Base-by-base conservation (phyloP, 1,140 invertebrate species). In the Antheraea pernyi region DNA sequence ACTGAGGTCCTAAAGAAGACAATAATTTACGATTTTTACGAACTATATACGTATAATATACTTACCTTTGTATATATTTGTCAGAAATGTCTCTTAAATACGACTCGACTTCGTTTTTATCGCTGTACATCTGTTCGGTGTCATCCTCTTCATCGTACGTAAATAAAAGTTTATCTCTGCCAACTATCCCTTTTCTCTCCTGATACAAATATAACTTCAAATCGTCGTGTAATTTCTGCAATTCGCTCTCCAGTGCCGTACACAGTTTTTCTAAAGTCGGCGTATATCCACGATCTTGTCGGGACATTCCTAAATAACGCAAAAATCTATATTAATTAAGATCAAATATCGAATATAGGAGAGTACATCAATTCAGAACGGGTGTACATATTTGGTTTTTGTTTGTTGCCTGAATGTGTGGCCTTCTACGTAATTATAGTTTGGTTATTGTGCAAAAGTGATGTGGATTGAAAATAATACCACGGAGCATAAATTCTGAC, bases 261-360 rank as follows among this genome's bases (percentile, higher is more conserved):
- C 96, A 97, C 0, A 97, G 86, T 81, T 94, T 94, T 46, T 96
- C 94, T n/a, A 97, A 88, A 30, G 94, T 94, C 5, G 93, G 94
- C 0, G 96, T 96, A 81, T 95, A 97, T 0, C 97, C 97, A 76
- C 95, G 95, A 3, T 96, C 95, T 92, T 97, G 97, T 91, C 97
- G 95, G 6, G 96, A 93, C 76, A 97, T 93, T 2, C 94, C 95
- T 94, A 61, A 16, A 11, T 6, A 53, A 53, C 22, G 22, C 22
- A 30, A 30, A 30, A 30, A 30, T 30, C 22, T 30, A 30, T 30
- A 30, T 30, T 1, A 30, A 30, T 30, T 30, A 30, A 30, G 22
- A 30, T 30, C 22, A 30, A 30, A 2, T 30, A 4, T 4, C 22
- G 22, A 30, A 30, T 30, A 4, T 30, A 30, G 1, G 22, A 30